Evolutionary conservation across 1,140 invertebrate genomes (phyloP), one percentile per base, ranked within the genome.

Genomic region (Brachionus paranguensis): DNA sequence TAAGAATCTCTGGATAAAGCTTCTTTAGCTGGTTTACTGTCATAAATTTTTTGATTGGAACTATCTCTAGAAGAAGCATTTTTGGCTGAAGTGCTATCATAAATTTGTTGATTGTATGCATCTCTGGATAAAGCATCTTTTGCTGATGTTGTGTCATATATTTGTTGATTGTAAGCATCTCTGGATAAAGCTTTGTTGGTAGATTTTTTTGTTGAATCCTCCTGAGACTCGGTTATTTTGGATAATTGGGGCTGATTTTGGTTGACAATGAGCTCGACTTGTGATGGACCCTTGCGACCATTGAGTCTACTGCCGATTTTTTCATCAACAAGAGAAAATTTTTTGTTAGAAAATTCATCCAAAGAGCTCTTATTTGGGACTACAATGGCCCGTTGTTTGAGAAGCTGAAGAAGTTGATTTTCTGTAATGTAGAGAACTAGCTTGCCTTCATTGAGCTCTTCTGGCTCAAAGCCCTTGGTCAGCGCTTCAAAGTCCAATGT

Each of bases 201-300:
- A 6, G 47, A 53, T 53, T 60, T 60, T 27, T 60, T 60, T 17
- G 10, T 10, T 20, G 5, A 20, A 10, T 60, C 33, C 24, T 72
- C 37, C 20, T 43, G 29, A n/a, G 65, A 68, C 5, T 72, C 68
- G 37, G 7, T 41, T 43, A 37, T 72, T 20, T 72, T 43, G 10
- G 68, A 72, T 10, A 72, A 41, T 41, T 72, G 33, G 24, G 33
- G 7, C 14, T 81, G 20, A 11, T 81, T 41, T 27, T 81, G 53
- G 53, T 81, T 68, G 10, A 81, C 78, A 64, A 81, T n/a, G 4
- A 81, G 41, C 29, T 81, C 78, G 45, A 81, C 78, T 81, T 81
- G 33, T 37, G 27, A 64, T 81, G 53, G 78, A 29, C 64, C 37
- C 17, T 68, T 81, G 20, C 20, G 50, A n/a, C 45, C 72, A 27